Base-by-base conservation (phyloP, 1,140 invertebrate genomes). In the Psilanteris sp. region DNA sequence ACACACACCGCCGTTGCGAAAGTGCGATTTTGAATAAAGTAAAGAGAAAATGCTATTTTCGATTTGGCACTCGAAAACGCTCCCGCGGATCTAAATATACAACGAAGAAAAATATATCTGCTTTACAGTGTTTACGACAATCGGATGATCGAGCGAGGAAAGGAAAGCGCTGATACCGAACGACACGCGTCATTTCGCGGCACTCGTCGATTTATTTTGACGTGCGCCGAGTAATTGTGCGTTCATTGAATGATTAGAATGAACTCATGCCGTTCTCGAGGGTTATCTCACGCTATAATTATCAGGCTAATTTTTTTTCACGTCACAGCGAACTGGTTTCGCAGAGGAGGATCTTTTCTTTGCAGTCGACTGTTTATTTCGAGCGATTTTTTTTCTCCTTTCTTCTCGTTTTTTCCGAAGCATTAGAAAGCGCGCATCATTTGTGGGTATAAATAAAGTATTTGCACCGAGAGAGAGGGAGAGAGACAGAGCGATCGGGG, bases 231-330 rank as follows among this genome's bases (percentile, higher is more conserved):
- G 52, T 70, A 70, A 70, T 70, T 70, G 64, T 55, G 62, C 50
- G 50, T 46, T 67, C 62, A 67, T 55, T 67, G 50, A 67, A 67
- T 67, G 62, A 67, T 67, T 67, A 67, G 31, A 37, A 67, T 67
- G 46, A 55, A 67, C 39, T 55, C 48, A 15, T 27, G 37, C 31
- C 39, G 29, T 26, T 37, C 48, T 26, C 32, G 11, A 29, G 34
- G 62, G 61, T 67, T 67, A 67, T 67, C 62, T 36, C 39, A 1
- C 22, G 11, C 24, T 37, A 34, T 54, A 66, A 66, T 66, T 66
- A 34, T 20, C 1, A 44, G 18, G 29, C 6, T 9, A 26, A 66
- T 44, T 52, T 52, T 64, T 31, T 4, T 29, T 32, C 9, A 14
- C 5, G n/a, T 32, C 15, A 14, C 9, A 16, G 22, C 13, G 5